phyloP scores from a whole-genome alignment of 2,113 vertebrate species.

The Crotalus helleri region DNA sequence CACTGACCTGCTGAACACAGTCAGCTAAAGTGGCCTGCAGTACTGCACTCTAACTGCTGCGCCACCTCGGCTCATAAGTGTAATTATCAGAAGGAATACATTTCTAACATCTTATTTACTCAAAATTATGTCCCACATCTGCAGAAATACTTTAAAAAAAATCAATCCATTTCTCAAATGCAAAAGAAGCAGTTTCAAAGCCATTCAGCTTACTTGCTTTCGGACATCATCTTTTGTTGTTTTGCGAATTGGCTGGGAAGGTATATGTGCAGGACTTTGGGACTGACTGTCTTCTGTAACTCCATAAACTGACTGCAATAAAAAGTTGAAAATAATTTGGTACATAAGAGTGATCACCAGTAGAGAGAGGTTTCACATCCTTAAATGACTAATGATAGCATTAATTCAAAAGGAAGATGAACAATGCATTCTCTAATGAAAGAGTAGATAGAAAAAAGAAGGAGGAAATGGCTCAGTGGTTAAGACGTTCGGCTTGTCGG shows the following conservation, averaged over 20 bases:
- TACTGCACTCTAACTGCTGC: too few relatives aligned
- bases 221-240: constrained; percentile 88
- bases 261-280: constrained; percentile 84
- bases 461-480: not conserved
- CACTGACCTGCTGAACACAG: too few relatives aligned
- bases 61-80: not conserved
- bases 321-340: not conserved
- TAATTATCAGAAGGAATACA: not conserved
- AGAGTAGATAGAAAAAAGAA: not conserved
- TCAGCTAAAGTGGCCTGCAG: too few relatives aligned
- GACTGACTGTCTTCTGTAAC: constrained; percentile 87
- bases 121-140: not conserved
- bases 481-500: not conserved
- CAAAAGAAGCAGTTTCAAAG: not conserved
- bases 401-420: not conserved
- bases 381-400: not conserved
- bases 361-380: not conserved
- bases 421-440: not conserved
- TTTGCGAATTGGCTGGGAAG: constrained; percentile 81
- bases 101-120: not conserved
- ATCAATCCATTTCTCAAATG: not conserved
- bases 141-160: not conserved
- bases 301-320: constrained; percentile 86
- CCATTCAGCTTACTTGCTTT: constrained; percentile 77
- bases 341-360: not conserved